Conservation (phyloP, 2,113 vertebrate genomes). For the Pterophyllum scalare region DNA sequence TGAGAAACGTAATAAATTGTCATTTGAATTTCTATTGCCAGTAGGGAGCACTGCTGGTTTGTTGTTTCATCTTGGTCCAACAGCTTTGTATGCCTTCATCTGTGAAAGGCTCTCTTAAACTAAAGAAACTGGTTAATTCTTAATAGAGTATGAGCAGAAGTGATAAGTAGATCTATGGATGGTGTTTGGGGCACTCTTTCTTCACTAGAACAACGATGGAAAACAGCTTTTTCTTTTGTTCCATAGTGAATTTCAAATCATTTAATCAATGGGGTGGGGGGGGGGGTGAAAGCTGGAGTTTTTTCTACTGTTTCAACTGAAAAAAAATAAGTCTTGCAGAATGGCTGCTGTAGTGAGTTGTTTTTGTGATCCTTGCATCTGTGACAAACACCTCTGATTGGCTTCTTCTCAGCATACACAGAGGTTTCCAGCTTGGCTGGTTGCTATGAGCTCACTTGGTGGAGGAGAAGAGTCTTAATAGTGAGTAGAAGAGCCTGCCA, state of each 20-base stretch:
- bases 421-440: constrained; percentile 46
- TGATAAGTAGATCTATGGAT: background rate
- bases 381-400: constrained; percentile 66
- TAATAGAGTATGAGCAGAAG: background rate
- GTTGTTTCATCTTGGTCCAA: background rate
- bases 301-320: background rate
- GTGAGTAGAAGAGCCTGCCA: constrained; percentile 41
- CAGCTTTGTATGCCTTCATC: background rate
- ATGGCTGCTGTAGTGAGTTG: background rate
- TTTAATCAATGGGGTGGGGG: background rate
- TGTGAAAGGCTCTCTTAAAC: background rate
- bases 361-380: constrained; percentile 47
- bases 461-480: constrained; percentile 36
- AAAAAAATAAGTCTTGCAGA: background rate
- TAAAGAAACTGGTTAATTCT: background rate
- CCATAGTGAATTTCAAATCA: background rate
- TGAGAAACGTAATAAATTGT: too few relatives aligned
- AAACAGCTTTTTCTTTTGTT: background rate
- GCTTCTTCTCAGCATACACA: constrained; percentile 48
- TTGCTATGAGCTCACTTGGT: constrained; percentile 39
- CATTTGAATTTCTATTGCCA: constrained; percentile 30
- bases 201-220: background rate
- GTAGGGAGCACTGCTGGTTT: constrained; percentile 55
- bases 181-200: background rate
- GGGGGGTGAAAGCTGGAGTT: background rate